Evolutionary conservation across 2,113 vertebrate genomes (phyloP).

Genomic region (Loxodonta africana): DNA sequence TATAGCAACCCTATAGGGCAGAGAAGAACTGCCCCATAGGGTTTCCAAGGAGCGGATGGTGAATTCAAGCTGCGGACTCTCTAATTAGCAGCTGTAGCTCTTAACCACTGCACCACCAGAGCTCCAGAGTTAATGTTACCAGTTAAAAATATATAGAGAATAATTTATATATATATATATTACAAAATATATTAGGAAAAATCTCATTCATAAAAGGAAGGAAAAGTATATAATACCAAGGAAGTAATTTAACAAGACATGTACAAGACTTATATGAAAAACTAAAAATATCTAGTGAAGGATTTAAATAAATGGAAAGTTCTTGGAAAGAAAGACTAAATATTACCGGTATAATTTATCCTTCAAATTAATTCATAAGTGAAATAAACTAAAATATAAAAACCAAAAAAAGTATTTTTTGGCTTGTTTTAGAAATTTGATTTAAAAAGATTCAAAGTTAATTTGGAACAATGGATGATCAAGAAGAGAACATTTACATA

Average conservation of each 20-base stretch:
- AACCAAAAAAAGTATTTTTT: background rate
- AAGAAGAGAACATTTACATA: constrained; percentile 3
- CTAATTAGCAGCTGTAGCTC: too few relatives aligned
- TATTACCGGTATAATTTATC: background rate
- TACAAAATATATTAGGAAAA: constrained; percentile 28
- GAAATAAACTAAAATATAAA: constrained; percentile 30
- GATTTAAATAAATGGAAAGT: background rate
- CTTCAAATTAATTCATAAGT: background rate
- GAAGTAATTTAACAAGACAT: constrained; percentile 16
- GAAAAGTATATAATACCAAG: constrained; percentile 12
- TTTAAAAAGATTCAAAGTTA: constrained; percentile 28
- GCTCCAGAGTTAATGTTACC: too few relatives aligned
- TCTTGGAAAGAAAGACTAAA: background rate
- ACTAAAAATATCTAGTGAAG: background rate
- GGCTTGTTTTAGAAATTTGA: background rate
- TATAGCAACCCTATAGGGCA: too few relatives aligned
- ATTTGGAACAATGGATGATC: constrained; percentile 27
- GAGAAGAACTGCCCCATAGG: too few relatives aligned
- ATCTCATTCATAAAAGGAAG: constrained; percentile 11
- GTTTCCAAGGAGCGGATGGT: too few relatives aligned
- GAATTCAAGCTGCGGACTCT: too few relatives aligned
- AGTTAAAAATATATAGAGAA: constrained; percentile 21
- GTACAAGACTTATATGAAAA: background rate
- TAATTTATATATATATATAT: background rate
- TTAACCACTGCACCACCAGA: too few relatives aligned